Conservation (phyloP, 64 coral and sea anemone genomes). For the Stichodactyla helianthus region DNA sequence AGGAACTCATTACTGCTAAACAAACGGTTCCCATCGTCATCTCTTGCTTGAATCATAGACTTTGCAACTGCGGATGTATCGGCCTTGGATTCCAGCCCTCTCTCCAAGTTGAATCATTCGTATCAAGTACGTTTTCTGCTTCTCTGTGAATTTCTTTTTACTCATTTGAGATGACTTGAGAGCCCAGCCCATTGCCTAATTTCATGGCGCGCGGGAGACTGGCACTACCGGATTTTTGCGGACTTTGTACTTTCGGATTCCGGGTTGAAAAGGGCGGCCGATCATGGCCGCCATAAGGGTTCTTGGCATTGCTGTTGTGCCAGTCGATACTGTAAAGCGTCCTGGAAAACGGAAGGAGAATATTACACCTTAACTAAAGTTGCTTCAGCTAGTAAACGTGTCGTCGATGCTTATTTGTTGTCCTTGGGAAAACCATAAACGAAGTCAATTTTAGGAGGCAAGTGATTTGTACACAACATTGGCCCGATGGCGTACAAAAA, state of each 20-base stretch:
- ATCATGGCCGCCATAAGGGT: too few relatives aligned
- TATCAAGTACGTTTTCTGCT: slow-evolving; percentile 38
- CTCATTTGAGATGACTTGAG: slow-evolving; percentile 6
- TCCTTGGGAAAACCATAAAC: slow-evolving; percentile 17
- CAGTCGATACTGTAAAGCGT: slow-evolving; percentile 36
- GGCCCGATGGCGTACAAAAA: too few relatives aligned
- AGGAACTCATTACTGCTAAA: slow-evolving; percentile 41
- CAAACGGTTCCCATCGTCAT: slow-evolving; percentile 25
- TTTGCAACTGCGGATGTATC: slow-evolving; percentile 23
- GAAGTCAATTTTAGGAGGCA: slow-evolving; percentile 29
- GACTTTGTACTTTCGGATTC: slow-evolving; percentile 9
- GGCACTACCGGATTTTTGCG: slow-evolving; percentile 58
- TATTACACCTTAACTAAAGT: slow-evolving; percentile 60
- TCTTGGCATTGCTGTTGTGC: too few relatives aligned
- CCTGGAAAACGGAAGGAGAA: slow-evolving; percentile 45
- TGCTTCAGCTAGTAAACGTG: neutral
- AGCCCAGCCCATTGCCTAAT: slow-evolving; percentile 21
- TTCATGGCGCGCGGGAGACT: slow-evolving; percentile 11
- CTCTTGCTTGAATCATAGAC: slow-evolving; percentile 24
- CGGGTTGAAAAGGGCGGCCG: slow-evolving; percentile 8
- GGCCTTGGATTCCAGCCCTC: slow-evolving; percentile 14
- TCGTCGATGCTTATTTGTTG: slow-evolving; percentile 24
- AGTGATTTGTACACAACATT: neutral
- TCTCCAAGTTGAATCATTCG: slow-evolving; percentile 35
- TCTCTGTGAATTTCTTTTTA: slow-evolving; percentile 25